A percentile compares a stretch with the other conserved stretches of the same genome.
Evolutionary conservation across 2,888 invertebrate genomes (phyloP).

Genomic region (Lamellibrachia columna): DNA sequence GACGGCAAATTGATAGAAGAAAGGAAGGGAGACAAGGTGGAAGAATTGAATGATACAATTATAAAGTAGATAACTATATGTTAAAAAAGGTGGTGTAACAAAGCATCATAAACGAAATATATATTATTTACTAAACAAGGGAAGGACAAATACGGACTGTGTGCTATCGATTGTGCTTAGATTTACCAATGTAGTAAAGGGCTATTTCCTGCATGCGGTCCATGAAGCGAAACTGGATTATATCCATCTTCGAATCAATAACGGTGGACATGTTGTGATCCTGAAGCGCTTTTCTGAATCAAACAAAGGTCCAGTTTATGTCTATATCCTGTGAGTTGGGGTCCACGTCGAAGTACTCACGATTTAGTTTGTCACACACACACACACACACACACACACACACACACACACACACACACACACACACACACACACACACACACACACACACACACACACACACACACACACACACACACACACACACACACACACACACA

Average conservation of each 20-base stretch:
- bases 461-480: too few species aligned
- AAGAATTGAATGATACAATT: too few species aligned
- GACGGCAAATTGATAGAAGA: too few species aligned
- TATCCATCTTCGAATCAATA: background rate
- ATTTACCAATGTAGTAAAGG: background rate
- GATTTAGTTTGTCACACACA: too few species aligned
- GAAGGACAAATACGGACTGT: background rate
- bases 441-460: too few species aligned
- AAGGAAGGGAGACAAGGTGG: too few species aligned
- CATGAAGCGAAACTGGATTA: background rate
- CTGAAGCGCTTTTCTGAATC: background rate
- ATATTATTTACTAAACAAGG: background rate
- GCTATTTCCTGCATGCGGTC: background rate
- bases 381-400: constrained; percentile 18
- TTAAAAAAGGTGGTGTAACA: background rate
- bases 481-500: too few species aligned
- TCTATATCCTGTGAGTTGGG: too few species aligned
- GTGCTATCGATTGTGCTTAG: background rate
- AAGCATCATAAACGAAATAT: too few species aligned
- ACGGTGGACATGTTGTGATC: background rate
- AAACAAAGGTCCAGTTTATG: background rate
- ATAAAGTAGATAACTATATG: background rate
- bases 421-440: too few species aligned
- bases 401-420: background rate
- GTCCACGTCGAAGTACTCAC: too few species aligned